Evolutionary conservation across 2,888 invertebrate genomes (phyloP), one percentile per base, ranked within the genome.

Genomic region (Chrysolina americana): DNA sequence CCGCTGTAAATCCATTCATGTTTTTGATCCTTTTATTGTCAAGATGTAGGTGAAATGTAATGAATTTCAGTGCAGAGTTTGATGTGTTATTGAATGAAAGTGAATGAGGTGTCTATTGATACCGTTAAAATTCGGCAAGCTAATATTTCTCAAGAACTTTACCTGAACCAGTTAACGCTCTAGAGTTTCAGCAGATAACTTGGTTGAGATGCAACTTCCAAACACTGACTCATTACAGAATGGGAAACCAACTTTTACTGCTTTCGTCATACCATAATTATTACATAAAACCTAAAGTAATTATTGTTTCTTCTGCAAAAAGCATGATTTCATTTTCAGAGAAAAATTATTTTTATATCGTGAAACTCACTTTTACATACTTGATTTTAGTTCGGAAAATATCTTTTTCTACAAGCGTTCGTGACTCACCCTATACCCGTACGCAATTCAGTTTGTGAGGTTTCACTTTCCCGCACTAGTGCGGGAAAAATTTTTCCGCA

Each of bases 1-100:
- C 73, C 75, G 83, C 82, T 84, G 84, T 78, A 81, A 79, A 78
- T 76, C 53, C 53, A 66, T 70, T 56, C 53, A 65, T 66, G 48
- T 70, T 68, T 65, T 53, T 63, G 59, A 68, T 72, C 70, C 59
- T 21, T 50, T 64, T 71, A 17, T 15, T 71, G 62, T 53, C 48
- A 53, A 41, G 9, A 53, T 36, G 41, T 53, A 19, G 10, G 47
- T 44, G 64, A 10, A 19, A 68, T 68, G 68, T 53, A 65, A 47
- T 65, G 65, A 47, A 65, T 63, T 63, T 63, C 56, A 56, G 59
- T 59, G 59, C 3, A n/a, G 59, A 28, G 10, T 59, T 59, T 59
- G 28, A 59, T 28, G 9, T 36, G 59, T 59, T 36, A 59, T 59
- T 36, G n/a, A 59, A 59, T 59, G 59, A 59, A 47, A 36, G 50